Evolutionary conservation across 2,797 vertebrate species (phyloP).

Genomic region (Trachops cirrhosus): DNA sequence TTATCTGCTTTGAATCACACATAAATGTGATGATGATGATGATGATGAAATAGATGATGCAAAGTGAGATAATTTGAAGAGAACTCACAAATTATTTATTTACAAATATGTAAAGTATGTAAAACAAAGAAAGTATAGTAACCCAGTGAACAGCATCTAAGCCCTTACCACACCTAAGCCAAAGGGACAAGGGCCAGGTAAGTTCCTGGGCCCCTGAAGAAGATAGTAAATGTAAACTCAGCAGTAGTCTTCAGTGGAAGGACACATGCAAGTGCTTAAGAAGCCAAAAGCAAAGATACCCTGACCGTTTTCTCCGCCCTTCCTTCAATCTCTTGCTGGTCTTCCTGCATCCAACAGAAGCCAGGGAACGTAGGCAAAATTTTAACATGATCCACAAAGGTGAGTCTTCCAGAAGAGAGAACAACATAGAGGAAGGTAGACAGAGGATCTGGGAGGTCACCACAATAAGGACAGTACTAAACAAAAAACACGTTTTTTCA

Average conservation of each 20-base stretch:
- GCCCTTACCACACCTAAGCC: neutral
- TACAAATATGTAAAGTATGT: neutral
- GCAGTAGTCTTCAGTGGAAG: neutral
- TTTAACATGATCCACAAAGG: neutral
- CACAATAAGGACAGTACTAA: neutral
- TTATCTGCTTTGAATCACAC: neutral
- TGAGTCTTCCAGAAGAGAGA: neutral
- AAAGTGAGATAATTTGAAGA: neutral
- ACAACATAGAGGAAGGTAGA: neutral
- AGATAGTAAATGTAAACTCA: neutral
- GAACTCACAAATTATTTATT: neutral
- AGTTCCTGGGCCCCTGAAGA: neutral
- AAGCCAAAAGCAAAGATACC: neutral
- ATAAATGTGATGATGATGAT: neutral
- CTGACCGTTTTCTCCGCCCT: neutral
- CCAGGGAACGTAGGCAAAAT: rapidly evolving
- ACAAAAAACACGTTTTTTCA: neutral
- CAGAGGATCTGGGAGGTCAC: neutral
- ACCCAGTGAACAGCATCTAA: neutral
- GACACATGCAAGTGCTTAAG: neutral
- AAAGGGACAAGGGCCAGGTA: neutral
- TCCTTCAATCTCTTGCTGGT: neutral
- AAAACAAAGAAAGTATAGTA: neutral
- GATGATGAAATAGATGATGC: neutral
- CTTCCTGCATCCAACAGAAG: neutral